phyloP scores from a whole-genome alignment of 2,888 invertebrate species.

The Drosophila suboccidentalis region DNA sequence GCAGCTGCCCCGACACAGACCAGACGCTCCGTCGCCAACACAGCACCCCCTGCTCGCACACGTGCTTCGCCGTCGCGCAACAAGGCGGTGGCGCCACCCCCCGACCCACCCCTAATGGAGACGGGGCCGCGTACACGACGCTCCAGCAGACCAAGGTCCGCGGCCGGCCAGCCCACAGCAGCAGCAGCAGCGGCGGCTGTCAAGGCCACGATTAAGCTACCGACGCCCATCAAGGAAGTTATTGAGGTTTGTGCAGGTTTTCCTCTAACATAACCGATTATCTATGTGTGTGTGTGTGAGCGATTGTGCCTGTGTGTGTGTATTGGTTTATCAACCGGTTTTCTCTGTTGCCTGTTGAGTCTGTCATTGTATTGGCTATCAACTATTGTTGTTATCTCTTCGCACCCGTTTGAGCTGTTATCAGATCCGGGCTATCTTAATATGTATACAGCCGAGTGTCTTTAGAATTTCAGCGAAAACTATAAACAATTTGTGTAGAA shows the following conservation, averaged over 20 bases:
- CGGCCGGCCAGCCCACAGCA: constrained; percentile 63
- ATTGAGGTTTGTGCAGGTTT: constrained; percentile 67
- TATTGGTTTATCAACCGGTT: constrained; percentile 38
- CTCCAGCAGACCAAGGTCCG: constrained; percentile 87
- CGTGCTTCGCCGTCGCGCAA: constrained; percentile 63
- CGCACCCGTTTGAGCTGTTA: constrained; percentile 12
- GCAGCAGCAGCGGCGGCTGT: constrained; percentile 35
- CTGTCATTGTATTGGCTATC: constrained; percentile 5
- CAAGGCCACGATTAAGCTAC: constrained; percentile 59
- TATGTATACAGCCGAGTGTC: neutral
- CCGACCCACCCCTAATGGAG: constrained; percentile 30
- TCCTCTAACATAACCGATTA: neutral
- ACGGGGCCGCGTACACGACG: constrained; percentile 82
- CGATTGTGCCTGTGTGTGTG: constrained; percentile 8
- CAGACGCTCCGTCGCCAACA: constrained; percentile 48
- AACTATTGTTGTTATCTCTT: constrained; percentile 31
- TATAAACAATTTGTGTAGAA: constrained; percentile 11
- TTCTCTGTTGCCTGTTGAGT: constrained; percentile 3
- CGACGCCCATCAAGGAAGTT: constrained; percentile 77
- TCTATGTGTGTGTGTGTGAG: neutral
- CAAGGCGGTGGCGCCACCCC: constrained; percentile 27
- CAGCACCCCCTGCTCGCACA: constrained; percentile 53
- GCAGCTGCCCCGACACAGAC: constrained; percentile 39
- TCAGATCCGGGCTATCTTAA: constrained; percentile 9
- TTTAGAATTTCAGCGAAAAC: neutral